These are phyloP conservation scores for Phoenoteleia sp. DNA, from an alignment of 2,888 invertebrate species.

Conservation along the genomic window DNA sequence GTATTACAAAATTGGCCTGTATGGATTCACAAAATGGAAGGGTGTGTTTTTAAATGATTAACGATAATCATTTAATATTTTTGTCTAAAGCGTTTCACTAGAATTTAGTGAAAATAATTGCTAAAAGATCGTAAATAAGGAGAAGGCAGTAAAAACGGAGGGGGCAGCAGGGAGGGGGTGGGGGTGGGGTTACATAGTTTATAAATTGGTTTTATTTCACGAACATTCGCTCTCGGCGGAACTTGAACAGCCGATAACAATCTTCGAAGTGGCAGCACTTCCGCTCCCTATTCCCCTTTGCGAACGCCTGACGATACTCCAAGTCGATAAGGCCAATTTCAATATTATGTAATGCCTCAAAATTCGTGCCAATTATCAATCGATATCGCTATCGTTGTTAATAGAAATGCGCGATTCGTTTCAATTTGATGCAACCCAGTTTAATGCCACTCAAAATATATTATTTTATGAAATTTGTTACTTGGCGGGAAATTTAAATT, in stretches of 20 bases:
- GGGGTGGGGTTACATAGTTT: no score
- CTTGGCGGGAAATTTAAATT: background rate
- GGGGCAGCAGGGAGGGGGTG: constrained; percentile 39
- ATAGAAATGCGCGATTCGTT: background rate
- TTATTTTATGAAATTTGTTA: no score
- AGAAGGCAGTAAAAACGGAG: constrained; percentile 6
- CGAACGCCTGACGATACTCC: constrained; percentile 46
- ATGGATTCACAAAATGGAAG: no score
- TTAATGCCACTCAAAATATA: no score
- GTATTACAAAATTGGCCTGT: no score
- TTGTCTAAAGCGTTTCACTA: no score
- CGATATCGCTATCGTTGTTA: constrained; percentile 21
- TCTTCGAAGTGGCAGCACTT: constrained; percentile 69
- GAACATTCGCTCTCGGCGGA: constrained; percentile 63
- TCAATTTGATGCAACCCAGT: no score
- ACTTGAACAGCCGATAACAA: constrained; percentile 67
- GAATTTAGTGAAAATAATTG: no score
- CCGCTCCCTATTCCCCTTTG: constrained; percentile 51
- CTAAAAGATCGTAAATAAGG: constrained; percentile 30
- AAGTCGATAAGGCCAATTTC: constrained; percentile 64
- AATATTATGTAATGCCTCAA: constrained; percentile 58
- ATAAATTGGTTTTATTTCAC: constrained; percentile 66
- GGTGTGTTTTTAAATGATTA: no score
- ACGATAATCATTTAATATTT: no score
- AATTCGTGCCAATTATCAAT: constrained; percentile 61